Percentiles rank a stretch among this genome's conserved stretches.
phyloP scores from a whole-genome alignment of 2,888 invertebrate genomes.

The Microctonus aethiopoides region DNA sequence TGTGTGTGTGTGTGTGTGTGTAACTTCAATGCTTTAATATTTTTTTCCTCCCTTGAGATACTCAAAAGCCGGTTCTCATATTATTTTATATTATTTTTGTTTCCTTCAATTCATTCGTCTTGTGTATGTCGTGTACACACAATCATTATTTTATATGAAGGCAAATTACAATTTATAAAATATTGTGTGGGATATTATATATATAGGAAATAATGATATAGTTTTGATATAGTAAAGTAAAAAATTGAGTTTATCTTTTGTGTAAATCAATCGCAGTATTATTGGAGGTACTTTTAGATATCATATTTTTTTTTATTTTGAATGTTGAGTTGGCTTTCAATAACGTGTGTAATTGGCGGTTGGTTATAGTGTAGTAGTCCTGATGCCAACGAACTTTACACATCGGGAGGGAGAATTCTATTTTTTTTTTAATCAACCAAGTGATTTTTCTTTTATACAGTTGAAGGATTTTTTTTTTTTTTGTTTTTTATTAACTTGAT shows the following conservation, averaged over 20 bases:
- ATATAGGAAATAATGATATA: not conserved
- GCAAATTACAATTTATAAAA: not conserved
- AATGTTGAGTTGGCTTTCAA: not conserved
- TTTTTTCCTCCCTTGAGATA: not conserved
- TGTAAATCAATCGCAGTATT: constrained; percentile 17
- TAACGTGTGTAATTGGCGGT: constrained; percentile 11
- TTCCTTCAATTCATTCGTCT: not conserved
- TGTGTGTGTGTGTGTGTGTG: not conserved
- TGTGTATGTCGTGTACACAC: too few relatives aligned
- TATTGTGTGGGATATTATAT: not conserved
- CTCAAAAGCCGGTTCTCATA: constrained; percentile 5
- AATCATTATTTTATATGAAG: too few relatives aligned
- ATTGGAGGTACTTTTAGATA: constrained; percentile 20
- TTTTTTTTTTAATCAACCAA: not conserved
- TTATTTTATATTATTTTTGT: not conserved
- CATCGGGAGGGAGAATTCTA: not conserved
- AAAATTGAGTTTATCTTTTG: not conserved
- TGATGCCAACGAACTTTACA: not conserved
- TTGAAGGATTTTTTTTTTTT: too few relatives aligned
- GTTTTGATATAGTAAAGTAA: too few relatives aligned
- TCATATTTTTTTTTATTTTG: not conserved
- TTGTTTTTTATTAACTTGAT: too few relatives aligned
- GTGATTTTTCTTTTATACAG: not conserved
- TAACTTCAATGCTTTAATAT: not conserved
- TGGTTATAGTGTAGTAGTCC: not conserved